Conservation (phyloP, 2,113 vertebrate species). For the Malurus elegans region DNA sequence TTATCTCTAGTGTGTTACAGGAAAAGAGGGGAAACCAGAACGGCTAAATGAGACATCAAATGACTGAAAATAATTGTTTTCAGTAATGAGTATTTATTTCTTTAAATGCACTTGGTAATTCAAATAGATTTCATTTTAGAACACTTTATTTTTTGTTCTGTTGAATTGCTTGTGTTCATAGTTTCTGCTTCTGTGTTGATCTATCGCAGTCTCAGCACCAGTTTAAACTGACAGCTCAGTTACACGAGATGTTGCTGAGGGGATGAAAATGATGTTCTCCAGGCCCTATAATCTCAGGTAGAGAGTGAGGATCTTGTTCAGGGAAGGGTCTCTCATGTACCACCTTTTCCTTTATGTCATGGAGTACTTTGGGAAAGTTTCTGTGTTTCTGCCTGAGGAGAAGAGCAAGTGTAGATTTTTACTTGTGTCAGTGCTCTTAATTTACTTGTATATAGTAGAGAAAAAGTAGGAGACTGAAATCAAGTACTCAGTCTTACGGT, state of each 20-base stretch:
- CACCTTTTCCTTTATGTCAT: background rate
- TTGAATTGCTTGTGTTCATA: background rate
- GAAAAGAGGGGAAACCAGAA: background rate
- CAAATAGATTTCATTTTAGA: background rate
- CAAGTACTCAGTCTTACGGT: background rate
- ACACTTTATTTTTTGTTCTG: background rate
- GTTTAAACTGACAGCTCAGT: background rate
- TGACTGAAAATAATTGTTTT: background rate
- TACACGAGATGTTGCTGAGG: background rate
- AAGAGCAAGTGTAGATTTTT: background rate
- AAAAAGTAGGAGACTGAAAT: background rate
- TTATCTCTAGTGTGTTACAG: background rate
- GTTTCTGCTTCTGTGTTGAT: background rate
- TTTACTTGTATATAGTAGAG: background rate
- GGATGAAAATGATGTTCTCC: rapidly evolving
- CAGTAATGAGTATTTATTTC: constrained; percentile 1
- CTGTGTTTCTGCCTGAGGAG: background rate
- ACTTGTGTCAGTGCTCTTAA: background rate
- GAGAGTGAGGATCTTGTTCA: background rate
- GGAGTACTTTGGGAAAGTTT: rapidly evolving
- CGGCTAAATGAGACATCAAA: background rate
- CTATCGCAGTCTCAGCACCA: background rate
- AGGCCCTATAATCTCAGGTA: background rate
- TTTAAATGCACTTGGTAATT: constrained; percentile 65
- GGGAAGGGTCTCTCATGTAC: background rate